Percentiles rank a stretch among this genome's conserved stretches.
Conservation (phyloP, 2,888 invertebrate species). For the Phania funesta region DNA sequence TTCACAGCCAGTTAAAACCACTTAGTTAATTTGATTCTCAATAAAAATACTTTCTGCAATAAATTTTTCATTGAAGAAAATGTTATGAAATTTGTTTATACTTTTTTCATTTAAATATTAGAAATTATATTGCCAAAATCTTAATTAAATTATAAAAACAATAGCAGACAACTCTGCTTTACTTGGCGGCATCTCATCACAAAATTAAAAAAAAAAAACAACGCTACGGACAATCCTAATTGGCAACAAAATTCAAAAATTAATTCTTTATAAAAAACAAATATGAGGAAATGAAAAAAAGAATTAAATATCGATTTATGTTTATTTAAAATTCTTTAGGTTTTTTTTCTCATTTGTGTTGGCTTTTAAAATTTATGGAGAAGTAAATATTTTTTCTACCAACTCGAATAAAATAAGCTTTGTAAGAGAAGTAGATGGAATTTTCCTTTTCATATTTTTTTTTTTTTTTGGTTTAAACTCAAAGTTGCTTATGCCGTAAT, state of each 20-base stretch:
- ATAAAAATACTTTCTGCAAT: too few species aligned
- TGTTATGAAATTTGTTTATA: neutral
- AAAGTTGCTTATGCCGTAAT: constrained; percentile 63
- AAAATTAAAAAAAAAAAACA: neutral
- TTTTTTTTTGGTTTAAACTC: constrained; percentile 39
- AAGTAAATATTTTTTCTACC: constrained; percentile 46
- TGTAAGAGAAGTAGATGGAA: constrained; percentile 22
- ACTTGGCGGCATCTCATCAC: neutral
- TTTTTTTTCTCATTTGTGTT: constrained; percentile 36
- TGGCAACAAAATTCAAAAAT: constrained; percentile 27
- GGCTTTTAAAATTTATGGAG: constrained; percentile 56
- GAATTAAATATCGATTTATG: constrained; percentile 57
- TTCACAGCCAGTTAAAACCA: too few species aligned
- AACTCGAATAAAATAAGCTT: neutral
- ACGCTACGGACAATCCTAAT: constrained; percentile 6
- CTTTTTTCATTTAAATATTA: neutral
- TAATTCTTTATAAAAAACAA: constrained; percentile 11
- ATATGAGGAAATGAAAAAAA: neutral
- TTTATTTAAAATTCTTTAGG: constrained; percentile 43
- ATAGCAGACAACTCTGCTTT: constrained; percentile 2
- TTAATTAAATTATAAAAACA: constrained; percentile 28
- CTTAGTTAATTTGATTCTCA: too few species aligned
- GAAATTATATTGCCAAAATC: constrained; percentile 14
- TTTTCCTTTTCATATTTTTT: constrained; percentile 38
- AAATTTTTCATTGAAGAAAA: too few species aligned